Conservation (phyloP, 2,113 vertebrate genomes). For the Callospermophilus lateralis region DNA sequence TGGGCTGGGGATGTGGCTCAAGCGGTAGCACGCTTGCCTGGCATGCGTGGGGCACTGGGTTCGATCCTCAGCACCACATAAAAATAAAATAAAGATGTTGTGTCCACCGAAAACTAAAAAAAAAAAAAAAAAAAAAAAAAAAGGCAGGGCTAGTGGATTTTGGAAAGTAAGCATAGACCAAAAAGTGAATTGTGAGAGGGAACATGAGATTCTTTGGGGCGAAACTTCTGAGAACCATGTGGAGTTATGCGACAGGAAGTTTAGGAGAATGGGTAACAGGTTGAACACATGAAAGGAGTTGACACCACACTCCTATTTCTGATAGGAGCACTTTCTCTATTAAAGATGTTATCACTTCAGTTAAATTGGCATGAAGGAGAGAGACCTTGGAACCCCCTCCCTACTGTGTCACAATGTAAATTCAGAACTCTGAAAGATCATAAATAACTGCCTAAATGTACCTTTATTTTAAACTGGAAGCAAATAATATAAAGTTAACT, state of each 20-base stretch:
- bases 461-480: conserved; percentile 35
- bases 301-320: not conserved
- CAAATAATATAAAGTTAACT: conserved; percentile 37
- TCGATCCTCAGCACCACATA: too few species aligned
- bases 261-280: not conserved
- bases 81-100: too few species aligned
- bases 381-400: not conserved
- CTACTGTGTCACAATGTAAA: not conserved
- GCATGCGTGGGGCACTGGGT: too few species aligned
- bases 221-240: not conserved
- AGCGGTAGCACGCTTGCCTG: too few species aligned
- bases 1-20: too few species aligned
- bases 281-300: not conserved
- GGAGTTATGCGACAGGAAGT: not conserved
- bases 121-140: too few species aligned
- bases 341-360: conserved; percentile 3
- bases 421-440: conserved; percentile 37
- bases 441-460: not conserved
- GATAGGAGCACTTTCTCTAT: not conserved
- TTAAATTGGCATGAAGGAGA: not conserved
- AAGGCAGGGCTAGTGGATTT: not conserved
- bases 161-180: not conserved
- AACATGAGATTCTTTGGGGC: not conserved
- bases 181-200: not conserved
- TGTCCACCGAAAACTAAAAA: too few species aligned